Conservation (phyloP, 2,113 vertebrate genomes). For the Colossoma macropomum region DNA sequence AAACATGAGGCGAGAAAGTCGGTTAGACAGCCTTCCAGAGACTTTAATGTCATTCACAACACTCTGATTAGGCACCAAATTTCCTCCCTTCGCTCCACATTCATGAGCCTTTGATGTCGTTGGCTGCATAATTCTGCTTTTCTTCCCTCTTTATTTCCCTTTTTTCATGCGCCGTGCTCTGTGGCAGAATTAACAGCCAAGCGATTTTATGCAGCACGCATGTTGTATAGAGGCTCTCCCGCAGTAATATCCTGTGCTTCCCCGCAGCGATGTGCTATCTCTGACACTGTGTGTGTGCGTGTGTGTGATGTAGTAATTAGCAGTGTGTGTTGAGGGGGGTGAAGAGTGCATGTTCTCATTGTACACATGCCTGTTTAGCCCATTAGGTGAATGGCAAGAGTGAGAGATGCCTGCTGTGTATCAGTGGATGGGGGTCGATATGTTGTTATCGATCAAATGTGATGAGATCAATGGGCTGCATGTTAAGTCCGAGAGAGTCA, state of each 20-base stretch:
- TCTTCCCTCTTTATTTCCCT: slow-evolving; percentile 67
- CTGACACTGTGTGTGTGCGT: neutral
- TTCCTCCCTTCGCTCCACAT: slow-evolving; percentile 68
- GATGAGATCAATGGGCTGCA: slow-evolving; percentile 26
- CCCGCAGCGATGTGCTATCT: slow-evolving; percentile 27
- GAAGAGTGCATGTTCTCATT: slow-evolving; percentile 14
- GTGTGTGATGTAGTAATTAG: slow-evolving; percentile 17
- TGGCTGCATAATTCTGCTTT: slow-evolving; percentile 56
- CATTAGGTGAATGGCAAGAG: neutral
- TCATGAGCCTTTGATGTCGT: slow-evolving; percentile 71
- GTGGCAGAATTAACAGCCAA: slow-evolving; percentile 70
- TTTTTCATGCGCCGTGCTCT: slow-evolving; percentile 57
- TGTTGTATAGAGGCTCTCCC: slow-evolving; percentile 29
- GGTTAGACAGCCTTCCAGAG: slow-evolving; percentile 49
- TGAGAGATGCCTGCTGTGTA: slow-evolving; percentile 27
- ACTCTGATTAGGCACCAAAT: slow-evolving; percentile 62
- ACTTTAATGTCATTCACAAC: slow-evolving; percentile 40
- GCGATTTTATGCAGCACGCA: slow-evolving; percentile 63
- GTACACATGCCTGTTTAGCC: slow-evolving; percentile 18
- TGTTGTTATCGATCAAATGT: slow-evolving; percentile 33
- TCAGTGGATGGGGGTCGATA: slow-evolving; percentile 36
- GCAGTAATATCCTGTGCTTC: slow-evolving; percentile 38
- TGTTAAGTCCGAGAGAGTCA: slow-evolving; percentile 26
- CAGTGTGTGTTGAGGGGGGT: slow-evolving; percentile 6
- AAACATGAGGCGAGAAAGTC: slow-evolving; percentile 53